These are phyloP conservation scores for Boloria euphrosyne DNA, from an alignment of 2,888 invertebrate genomes.

Conservation along the genomic window DNA sequence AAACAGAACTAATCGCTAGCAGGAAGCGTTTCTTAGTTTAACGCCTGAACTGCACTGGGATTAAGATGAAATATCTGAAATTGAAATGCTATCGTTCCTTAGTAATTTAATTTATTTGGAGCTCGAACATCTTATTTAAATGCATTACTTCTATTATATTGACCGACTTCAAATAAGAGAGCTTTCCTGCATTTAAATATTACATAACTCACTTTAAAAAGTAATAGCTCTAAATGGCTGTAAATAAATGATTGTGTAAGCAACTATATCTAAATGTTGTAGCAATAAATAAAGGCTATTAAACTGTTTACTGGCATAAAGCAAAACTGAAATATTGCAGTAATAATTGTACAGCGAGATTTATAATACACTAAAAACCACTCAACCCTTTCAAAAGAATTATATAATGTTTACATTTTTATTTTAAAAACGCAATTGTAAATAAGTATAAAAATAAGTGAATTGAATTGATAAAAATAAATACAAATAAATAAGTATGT, in stretches of 20 bases:
- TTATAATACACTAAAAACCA: background rate
- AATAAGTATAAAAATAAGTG: too few relatives aligned
- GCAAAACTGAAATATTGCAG: background rate
- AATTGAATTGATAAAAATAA: too few relatives aligned
- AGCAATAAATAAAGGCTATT: too few relatives aligned
- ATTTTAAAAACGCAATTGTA: too few relatives aligned
- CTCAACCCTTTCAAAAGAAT: background rate
- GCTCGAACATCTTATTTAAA: background rate
- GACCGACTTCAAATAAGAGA: too few relatives aligned
- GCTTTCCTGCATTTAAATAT: too few relatives aligned
- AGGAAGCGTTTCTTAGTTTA: slow-evolving; percentile 21
- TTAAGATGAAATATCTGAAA: slow-evolving; percentile 6
- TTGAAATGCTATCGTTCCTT: slow-evolving; percentile 7
- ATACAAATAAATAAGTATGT: too few relatives aligned
- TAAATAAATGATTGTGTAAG: too few relatives aligned
- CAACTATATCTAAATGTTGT: too few relatives aligned
- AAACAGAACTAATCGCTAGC: slow-evolving; percentile 8
- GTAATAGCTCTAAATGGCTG: too few relatives aligned
- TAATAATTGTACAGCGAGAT: background rate
- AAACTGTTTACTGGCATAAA: background rate
- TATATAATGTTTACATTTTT: too few relatives aligned
- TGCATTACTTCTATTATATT: background rate
- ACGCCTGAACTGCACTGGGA: slow-evolving; percentile 6
- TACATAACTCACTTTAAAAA: too few relatives aligned
- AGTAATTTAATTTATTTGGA: slow-evolving; percentile 13